A percentile compares a stretch with the other conserved stretches of the same genome.
Evolutionary conservation across 2,113 vertebrate genomes (phyloP).

Genomic region (Chinchilla lanigera): DNA sequence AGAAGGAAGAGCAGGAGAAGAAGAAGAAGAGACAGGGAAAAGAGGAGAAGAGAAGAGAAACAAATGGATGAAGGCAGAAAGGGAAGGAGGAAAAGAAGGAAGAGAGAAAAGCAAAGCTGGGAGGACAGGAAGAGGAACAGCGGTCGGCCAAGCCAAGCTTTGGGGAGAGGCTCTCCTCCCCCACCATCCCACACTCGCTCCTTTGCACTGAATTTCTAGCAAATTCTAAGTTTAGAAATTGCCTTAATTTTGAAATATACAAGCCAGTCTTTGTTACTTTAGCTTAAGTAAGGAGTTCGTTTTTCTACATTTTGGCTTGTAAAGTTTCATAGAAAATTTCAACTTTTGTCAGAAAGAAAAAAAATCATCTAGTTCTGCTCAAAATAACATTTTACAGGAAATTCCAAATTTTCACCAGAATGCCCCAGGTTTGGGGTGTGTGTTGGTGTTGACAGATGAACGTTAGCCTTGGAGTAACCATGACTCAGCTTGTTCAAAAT

Average conservation of each 20-base stretch:
- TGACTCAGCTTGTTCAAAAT: conserved; percentile 51
- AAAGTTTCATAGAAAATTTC: not conserved
- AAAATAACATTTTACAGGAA: not conserved
- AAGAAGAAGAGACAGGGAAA: accelerated
- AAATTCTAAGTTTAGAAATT: not conserved
- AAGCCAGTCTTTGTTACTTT: not conserved
- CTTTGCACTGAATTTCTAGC: not conserved
- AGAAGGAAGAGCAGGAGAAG: too few relatives aligned
- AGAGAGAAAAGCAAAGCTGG: not conserved
- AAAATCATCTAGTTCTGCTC: not conserved
- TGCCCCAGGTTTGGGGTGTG: not conserved
- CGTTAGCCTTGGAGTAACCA: not conserved
- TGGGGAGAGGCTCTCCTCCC: accelerated
- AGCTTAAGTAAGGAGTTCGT: not conserved
- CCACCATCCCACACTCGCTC: not conserved
- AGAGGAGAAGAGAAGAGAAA: not conserved
- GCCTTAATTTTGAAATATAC: not conserved
- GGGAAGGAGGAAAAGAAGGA: not conserved
- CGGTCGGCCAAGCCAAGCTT: too few relatives aligned
- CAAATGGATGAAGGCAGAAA: not conserved
- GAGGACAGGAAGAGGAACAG: accelerated
- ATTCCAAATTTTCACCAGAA: not conserved
- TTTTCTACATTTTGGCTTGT: not conserved
- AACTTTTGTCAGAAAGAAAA: not conserved
- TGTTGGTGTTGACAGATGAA: not conserved